Evolutionary conservation across 2,113 vertebrate species (phyloP).

Genomic region (Seriola dumerili): DNA sequence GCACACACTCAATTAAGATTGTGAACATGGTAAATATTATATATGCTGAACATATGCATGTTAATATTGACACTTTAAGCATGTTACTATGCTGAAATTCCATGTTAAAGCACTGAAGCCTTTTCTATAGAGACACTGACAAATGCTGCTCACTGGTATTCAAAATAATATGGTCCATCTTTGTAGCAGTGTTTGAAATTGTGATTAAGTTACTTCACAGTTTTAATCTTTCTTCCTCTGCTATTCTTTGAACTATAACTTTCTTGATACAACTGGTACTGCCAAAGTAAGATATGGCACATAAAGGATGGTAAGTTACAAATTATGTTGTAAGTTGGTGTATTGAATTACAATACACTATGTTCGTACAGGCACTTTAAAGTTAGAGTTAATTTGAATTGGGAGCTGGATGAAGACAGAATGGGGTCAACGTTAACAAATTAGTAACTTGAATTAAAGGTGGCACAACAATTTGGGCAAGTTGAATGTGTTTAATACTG

Average conservation of each 20-base stretch:
- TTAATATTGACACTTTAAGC: no score
- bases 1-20: no score
- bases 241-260: no score
- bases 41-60: no score
- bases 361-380: not conserved
- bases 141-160: no score
- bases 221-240: no score
- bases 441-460: not conserved
- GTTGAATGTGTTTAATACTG: not conserved
- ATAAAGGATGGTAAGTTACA: not conserved
- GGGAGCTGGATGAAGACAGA: conserved; percentile 22
- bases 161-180: no score
- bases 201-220: not conserved
- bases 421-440: conserved; percentile 15
- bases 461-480: not conserved
- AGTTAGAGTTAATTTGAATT: not conserved
- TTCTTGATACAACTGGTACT: not conserved
- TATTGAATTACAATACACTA: not conserved
- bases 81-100: no score
- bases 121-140: no score
- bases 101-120: no score
- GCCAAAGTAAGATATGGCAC: not conserved
- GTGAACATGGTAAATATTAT: no score
- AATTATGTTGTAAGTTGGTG: not conserved
- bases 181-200: not conserved